Conservation (phyloP, 2,797 vertebrate genomes). For the Pseudocheirus occidentalis region DNA sequence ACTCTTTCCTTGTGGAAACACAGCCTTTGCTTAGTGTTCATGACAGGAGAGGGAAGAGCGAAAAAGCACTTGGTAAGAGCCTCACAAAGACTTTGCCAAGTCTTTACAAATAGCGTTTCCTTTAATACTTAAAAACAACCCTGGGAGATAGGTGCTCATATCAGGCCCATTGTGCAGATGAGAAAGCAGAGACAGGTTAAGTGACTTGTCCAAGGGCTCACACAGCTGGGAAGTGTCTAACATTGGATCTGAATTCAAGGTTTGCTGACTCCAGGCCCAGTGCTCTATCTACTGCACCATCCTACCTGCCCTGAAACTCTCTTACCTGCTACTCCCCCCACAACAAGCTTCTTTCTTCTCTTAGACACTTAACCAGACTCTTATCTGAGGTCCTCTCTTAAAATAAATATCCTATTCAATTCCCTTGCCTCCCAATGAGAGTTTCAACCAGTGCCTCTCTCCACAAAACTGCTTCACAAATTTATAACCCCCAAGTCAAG, state of each 20-base stretch:
- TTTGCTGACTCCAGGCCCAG: background rate
- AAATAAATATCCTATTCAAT: background rate
- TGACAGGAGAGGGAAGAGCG: background rate
- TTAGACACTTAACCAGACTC: background rate
- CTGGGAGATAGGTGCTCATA: background rate
- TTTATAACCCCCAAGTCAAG: background rate
- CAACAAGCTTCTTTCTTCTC: too few relatives aligned
- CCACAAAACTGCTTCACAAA: background rate
- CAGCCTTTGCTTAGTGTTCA: background rate
- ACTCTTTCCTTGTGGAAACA: background rate
- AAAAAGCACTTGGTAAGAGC: background rate
- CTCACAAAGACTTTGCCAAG: too few relatives aligned
- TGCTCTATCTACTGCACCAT: too few relatives aligned
- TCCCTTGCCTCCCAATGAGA: background rate
- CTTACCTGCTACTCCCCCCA: too few relatives aligned
- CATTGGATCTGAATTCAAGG: background rate
- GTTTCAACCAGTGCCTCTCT: background rate
- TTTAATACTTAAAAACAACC: background rate
- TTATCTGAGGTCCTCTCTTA: background rate
- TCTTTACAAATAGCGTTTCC: rapidly evolving
- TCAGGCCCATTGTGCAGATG: background rate
- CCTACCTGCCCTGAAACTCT: too few relatives aligned
- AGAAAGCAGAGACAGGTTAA: background rate
- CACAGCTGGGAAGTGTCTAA: background rate
- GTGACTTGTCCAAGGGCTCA: background rate